phyloP scores from a whole-genome alignment of 2,797 vertebrate species.

The Semotilus atromaculatus region DNA sequence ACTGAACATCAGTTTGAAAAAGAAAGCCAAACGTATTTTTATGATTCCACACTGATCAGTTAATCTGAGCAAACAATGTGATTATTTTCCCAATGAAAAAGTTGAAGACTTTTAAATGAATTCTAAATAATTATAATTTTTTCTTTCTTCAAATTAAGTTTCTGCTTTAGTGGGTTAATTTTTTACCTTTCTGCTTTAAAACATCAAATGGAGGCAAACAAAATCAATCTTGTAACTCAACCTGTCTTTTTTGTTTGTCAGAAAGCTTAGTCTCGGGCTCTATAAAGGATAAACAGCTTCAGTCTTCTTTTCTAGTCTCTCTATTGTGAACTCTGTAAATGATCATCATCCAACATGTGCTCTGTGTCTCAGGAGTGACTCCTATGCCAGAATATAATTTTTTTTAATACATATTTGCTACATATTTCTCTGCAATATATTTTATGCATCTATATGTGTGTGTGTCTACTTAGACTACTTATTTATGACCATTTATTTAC shows the following conservation, averaged over 20 bases:
- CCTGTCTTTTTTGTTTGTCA: conserved; percentile 71
- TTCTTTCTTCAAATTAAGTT: not conserved
- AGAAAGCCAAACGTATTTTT: not conserved
- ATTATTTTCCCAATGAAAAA: not conserved
- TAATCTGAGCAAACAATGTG: not conserved
- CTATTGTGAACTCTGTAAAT: conserved; percentile 73
- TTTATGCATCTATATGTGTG: not conserved
- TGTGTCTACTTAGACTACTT: not conserved
- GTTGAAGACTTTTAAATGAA: not conserved
- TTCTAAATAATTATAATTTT: not conserved
- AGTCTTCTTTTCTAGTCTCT: conserved; percentile 67
- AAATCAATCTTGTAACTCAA: conserved; percentile 63
- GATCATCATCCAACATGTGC: conserved; percentile 80
- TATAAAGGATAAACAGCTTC: conserved; percentile 66
- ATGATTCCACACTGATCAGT: not conserved
- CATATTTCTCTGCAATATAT: conserved; percentile 53
- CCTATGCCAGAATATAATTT: conserved; percentile 65
- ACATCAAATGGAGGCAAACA: conserved; percentile 53
- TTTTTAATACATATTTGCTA: not conserved
- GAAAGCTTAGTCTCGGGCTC: conserved; percentile 67
- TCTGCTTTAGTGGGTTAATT: conserved; percentile 7
- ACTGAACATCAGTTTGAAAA: not conserved
- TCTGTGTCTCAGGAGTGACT: conserved; percentile 68
- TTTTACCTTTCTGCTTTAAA: conserved; percentile 33
- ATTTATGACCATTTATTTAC: not conserved